These are phyloP conservation scores for Dryococelus australis DNA, from an alignment of 2,888 invertebrate genomes.

Conservation along the genomic window DNA sequence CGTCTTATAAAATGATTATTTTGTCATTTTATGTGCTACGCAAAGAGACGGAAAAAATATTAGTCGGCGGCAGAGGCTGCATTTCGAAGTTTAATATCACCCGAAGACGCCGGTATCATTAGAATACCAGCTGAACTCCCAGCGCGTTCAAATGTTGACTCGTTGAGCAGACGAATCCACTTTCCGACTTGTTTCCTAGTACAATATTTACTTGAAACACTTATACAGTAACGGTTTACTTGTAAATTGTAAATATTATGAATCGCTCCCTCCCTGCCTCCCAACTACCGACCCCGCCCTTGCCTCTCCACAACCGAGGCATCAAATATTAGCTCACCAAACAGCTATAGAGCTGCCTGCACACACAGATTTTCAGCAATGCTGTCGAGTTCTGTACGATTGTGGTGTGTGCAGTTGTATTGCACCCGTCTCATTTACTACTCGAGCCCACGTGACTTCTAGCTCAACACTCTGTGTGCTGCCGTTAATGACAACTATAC, in stretches of 20 bases:
- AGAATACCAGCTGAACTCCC: neutral
- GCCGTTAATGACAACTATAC: too few relatives aligned
- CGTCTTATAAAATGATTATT: neutral
- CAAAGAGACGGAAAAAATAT: neutral
- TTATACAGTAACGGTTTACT: slow-evolving; percentile 30
- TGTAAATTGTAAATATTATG: slow-evolving; percentile 31
- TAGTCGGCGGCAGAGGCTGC: neutral
- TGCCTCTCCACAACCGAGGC: neutral
- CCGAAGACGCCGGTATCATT: neutral
- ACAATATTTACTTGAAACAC: slow-evolving; percentile 30
- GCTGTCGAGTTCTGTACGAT: too few relatives aligned
- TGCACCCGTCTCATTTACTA: too few relatives aligned
- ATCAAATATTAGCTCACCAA: slow-evolving; percentile 26
- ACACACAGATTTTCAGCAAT: too few relatives aligned
- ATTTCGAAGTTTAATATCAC: neutral
- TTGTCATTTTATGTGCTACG: neutral
- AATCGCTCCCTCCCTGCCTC: slow-evolving; percentile 5
- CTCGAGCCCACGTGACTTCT: too few relatives aligned
- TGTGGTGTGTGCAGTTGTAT: too few relatives aligned
- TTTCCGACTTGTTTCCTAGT: slow-evolving; percentile 19
- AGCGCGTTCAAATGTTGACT: slow-evolving; percentile 23
- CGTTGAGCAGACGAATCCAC: slow-evolving; percentile 18
- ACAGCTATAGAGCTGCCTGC: neutral
- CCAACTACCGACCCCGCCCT: neutral
- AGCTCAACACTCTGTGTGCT: too few relatives aligned